Percentiles rank a stretch among this genome's conserved stretches.
These are phyloP conservation scores for Hippocampus abdominalis DNA, from an alignment of 2,113 vertebrate genomes.

Conservation along the genomic window DNA sequence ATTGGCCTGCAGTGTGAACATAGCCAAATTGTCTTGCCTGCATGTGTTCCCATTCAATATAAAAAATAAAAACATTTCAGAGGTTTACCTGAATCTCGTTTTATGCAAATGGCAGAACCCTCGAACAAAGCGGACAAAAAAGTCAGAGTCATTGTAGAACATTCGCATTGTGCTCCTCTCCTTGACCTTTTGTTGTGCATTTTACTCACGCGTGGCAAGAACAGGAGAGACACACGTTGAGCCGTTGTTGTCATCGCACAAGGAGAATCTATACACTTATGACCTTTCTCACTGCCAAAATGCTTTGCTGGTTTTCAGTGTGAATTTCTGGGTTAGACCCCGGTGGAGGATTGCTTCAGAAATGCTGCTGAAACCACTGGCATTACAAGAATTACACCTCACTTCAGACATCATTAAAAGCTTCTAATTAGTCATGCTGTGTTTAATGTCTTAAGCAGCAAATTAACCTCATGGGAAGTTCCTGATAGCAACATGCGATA, in stretches of 20 bases:
- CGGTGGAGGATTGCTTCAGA: neutral
- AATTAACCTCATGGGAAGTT: neutral
- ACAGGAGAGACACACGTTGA: too few relatives aligned
- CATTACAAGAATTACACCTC: neutral
- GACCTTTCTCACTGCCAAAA: neutral
- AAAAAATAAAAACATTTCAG: neutral
- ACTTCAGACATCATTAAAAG: constrained; percentile 3
- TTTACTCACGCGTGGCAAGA: too few relatives aligned
- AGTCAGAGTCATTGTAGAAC: neutral
- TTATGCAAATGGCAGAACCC: neutral
- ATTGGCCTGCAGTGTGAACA: too few relatives aligned
- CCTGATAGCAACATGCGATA: neutral
- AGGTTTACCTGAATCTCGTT: neutral
- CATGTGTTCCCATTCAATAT: too few relatives aligned
- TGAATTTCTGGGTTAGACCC: neutral
- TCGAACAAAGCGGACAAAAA: neutral
- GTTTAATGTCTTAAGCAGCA: neutral
- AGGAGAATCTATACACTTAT: too few relatives aligned
- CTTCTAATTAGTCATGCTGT: neutral
- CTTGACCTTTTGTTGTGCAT: too few relatives aligned
- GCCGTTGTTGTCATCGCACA: too few relatives aligned
- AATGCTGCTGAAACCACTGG: neutral
- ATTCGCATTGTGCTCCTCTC: neutral
- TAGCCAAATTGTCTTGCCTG: too few relatives aligned
- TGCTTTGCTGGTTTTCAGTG: neutral